Conservation (phyloP, 2,113 vertebrate species). For the Xiphias gladius region DNA sequence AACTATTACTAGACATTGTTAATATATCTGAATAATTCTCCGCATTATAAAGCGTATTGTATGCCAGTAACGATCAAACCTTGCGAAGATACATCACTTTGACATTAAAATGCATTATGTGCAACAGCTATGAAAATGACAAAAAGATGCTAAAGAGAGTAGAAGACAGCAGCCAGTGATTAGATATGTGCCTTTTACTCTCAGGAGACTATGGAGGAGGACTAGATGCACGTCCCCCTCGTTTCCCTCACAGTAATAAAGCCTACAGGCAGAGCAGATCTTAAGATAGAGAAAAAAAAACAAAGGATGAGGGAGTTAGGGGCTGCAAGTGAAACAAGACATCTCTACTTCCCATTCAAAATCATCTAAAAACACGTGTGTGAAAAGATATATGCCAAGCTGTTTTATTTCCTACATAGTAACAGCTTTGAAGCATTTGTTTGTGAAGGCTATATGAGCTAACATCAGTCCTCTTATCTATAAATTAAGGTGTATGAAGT, state of each 20-base stretch:
- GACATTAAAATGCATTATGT: not conserved
- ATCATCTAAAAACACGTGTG: not conserved
- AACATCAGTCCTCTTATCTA: not conserved
- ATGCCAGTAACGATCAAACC: not conserved
- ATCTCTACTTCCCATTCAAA: conserved; percentile 24
- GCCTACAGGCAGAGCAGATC: conserved; percentile 48
- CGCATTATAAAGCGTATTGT: not conserved
- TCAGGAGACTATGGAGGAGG: conserved; percentile 51
- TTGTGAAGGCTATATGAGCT: no score
- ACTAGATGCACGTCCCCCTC: conserved; percentile 52
- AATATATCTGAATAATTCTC: not conserved
- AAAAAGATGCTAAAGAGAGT: conserved; percentile 18
- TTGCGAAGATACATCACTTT: not conserved
- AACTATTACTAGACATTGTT: not conserved
- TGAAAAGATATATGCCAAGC: not conserved
- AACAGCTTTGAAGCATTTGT: conserved; percentile 20
- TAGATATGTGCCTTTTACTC: conserved; percentile 55
- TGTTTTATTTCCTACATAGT: not conserved
- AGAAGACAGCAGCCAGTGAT: conserved; percentile 46
- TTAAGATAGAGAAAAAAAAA: conserved; percentile 23
- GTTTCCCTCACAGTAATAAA: conserved; percentile 60
- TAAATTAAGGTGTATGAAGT: not conserved
- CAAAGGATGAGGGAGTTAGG: not conserved
- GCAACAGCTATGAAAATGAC: conserved; percentile 5
- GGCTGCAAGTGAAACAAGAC: not conserved